phyloP scores from a whole-genome alignment of 2,113 vertebrate species.

The Isurus oxyrinchus region DNA sequence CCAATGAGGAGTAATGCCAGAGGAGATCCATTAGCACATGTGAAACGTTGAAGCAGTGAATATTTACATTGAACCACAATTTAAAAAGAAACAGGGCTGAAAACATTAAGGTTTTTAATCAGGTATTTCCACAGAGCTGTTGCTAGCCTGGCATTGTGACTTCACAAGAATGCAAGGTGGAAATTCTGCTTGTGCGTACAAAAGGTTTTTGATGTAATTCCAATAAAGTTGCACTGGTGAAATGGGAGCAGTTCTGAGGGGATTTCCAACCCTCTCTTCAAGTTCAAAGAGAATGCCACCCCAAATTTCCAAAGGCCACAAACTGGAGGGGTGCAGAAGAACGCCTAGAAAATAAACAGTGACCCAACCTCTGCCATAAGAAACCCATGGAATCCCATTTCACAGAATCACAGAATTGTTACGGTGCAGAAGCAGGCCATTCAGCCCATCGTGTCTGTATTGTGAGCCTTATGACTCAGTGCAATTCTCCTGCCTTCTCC shows the following conservation, averaged over 20 bases:
- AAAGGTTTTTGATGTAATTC: no score
- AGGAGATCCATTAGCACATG: neutral
- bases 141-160: neutral
- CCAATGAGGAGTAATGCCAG: neutral
- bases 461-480: no score
- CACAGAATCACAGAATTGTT: no score
- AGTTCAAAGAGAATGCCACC: no score
- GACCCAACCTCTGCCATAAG: neutral
- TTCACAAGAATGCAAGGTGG: neutral
- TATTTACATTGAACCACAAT: neutral
- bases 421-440: no score
- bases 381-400: neutral
- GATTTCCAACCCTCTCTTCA: neutral
- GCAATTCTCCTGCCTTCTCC: no score
- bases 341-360: neutral
- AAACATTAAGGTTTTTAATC: neutral
- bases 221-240: no score
- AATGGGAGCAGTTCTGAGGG: neutral
- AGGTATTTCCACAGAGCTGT: neutral
- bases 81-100: neutral
- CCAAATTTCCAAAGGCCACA: neutral
- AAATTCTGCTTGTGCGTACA: neutral
- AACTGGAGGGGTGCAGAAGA: neutral
- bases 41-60: neutral
- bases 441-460: no score